These are phyloP conservation scores for Sycobia sp. DNA, from an alignment of 1,140 invertebrate genomes.

Conservation along the genomic window DNA sequence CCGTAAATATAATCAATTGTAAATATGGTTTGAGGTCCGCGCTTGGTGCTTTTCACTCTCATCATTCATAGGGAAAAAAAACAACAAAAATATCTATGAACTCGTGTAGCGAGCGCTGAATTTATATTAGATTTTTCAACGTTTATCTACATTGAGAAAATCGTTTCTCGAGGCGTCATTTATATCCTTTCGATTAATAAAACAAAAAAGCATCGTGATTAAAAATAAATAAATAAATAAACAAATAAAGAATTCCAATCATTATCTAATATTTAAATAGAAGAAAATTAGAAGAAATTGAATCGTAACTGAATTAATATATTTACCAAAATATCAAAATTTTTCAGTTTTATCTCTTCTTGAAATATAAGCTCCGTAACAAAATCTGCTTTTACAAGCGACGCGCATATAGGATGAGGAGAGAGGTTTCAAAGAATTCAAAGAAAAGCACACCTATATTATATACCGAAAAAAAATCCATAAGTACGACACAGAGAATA, in stretches of 20 bases:
- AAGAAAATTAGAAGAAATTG: conserved; percentile 9
- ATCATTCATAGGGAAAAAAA: too few species aligned
- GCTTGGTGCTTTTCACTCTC: too few species aligned
- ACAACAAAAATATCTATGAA: too few species aligned
- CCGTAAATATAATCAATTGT: too few species aligned
- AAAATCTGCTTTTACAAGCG: conserved; percentile 22
- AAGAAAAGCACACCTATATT: too few species aligned
- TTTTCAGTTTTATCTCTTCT: conserved; percentile 27
- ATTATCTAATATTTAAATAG: conserved; percentile 27
- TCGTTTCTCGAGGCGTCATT: conserved; percentile 21
- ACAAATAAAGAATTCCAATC: conserved; percentile 18
- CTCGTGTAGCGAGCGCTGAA: conserved; percentile 11
- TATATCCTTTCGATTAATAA: conserved; percentile 13
- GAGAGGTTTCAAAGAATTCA: not conserved
- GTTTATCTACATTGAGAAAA: conserved; percentile 13
- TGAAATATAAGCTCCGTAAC: conserved; percentile 16
- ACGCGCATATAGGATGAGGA: not conserved
- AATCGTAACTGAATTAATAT: not conserved
- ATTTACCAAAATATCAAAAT: conserved; percentile 21
- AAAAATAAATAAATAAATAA: conserved; percentile 5
- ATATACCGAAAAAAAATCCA: not conserved
- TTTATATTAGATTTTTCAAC: conserved; percentile 23
- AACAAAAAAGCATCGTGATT: not conserved
- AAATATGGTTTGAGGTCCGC: too few species aligned
- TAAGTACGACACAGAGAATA: conserved; percentile 15